Evolutionary conservation across 2,888 invertebrate species (phyloP), one percentile per base, ranked within the genome.

Genomic region (Agrochola lychnidis): DNA sequence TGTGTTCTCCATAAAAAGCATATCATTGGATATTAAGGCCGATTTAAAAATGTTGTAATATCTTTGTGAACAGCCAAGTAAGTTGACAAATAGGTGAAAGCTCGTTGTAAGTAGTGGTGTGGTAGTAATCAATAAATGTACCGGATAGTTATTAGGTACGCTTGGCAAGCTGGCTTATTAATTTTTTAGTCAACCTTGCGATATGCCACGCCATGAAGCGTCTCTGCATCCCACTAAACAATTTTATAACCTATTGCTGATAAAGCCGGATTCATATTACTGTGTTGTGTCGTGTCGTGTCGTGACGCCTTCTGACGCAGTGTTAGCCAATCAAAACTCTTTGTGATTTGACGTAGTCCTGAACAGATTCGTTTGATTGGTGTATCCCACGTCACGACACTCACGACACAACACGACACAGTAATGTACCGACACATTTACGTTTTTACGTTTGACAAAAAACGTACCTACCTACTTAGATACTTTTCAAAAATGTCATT

Each of bases 41-140:
- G 62, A n/a, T 72, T 61, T 19, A 42, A 78, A 70, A 67, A 48
- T 73, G 57, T 73, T 74, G 66, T 56, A 71, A 74, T 40, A 62
- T 73, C 36, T 67, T 68, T 68, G 59, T 70, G 53, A 59, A 61
- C 42, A 63, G 16, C 40, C 36, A 66, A 45, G 56, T 56, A 30
- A 57, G 70, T 76, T 79, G 72, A 78, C 72, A 82, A 78, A 82
- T 79, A 71, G 75, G 76, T 78, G 76, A 81, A 85, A 81, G 81
- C 67, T 79, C 5, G 25, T 22, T 64, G 42, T 77, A 79, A 77
- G 42, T 56, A 42, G 40, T 63, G 19, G 51, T 19, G 2, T 51
- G 7, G 59, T 53, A n/a, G 76, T 67, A 76, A 81, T 87, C 85
- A 78, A 87, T 82, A 87, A 78, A 79, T 70, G 64, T 70, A 57